Base-by-base conservation (phyloP, 2,113 vertebrate species). In the Oreamnos americanus region DNA sequence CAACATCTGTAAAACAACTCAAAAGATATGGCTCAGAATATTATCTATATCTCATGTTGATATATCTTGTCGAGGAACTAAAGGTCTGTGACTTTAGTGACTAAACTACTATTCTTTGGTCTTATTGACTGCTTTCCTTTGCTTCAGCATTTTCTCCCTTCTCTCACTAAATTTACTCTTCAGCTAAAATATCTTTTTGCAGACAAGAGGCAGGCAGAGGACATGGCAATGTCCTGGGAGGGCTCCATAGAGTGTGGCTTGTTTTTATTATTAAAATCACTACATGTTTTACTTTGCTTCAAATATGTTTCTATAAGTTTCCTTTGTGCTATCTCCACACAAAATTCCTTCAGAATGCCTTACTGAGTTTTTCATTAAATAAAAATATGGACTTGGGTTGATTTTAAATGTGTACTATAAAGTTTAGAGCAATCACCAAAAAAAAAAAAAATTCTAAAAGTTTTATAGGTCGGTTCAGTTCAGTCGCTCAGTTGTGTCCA, bases 401-500 rank as follows among this genome's bases (percentile, higher is more conserved):
- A 30, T 33, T 64, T 87, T 53, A 43, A 26, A 87, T 4, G 26
- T 39, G 13, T 51, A 78, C 23, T 51, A 74, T 14, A 64, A 87
- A 64, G 45, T n/a, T 49, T 43, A 43, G n/a, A 28, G 39, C 19
- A 87, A 10, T 17, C 45, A 74, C 13, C 30, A 15, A 90, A 58
- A 55, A 45, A 45, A 45, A 43, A 45, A 57, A 4, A 23, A 11
- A 1, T 13, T 23, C 51, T 36, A 23, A 13, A 58, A 47, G 19
- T 58, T 13, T 28, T 58, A 64, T 21, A 64, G 58, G 6, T 60
- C 58, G 13, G 13, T 58, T 58, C 25, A 58, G 25, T 60, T 60
- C 58, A 60, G 58, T 60, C 1, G 1, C 26, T 60, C 26, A 60
- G 13, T 60, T 6, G 0, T 0, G 1, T 60, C 12, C 58, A 21